These are phyloP conservation scores for Lates calcarifer DNA, from an alignment of 2,113 vertebrate genomes.

Conservation along the genomic window DNA sequence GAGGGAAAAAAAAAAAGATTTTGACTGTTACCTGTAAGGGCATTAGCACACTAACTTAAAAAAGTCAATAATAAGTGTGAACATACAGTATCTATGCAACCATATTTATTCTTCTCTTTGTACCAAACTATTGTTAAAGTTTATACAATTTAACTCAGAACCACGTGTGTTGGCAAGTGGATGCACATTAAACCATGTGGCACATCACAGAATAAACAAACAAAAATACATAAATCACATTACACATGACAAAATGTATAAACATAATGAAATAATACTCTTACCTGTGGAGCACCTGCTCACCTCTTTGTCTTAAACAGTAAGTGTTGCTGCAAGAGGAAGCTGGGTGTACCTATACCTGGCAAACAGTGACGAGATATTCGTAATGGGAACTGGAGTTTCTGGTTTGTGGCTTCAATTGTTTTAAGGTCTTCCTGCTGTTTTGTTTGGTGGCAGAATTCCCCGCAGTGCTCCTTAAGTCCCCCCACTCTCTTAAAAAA, in stretches of 20 bases:
- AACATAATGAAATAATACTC: background rate
- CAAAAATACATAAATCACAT: background rate
- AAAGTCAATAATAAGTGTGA: background rate
- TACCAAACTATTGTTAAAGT: background rate
- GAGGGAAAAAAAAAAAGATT: background rate
- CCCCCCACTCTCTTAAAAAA: background rate
- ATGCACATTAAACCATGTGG: background rate
- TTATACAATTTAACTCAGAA: background rate
- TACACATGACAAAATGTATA: background rate
- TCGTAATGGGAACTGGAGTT: slow-evolving; percentile 60
- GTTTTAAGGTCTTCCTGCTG: background rate
- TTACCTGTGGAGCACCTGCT: slow-evolving; percentile 55
- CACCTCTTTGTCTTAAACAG: background rate
- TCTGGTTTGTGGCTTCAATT: slow-evolving; percentile 48
- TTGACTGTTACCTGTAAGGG: background rate
- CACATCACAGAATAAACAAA: background rate
- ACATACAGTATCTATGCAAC: background rate
- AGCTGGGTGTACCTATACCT: background rate
- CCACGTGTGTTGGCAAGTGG: background rate
- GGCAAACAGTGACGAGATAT: background rate
- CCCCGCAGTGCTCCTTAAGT: too few species aligned
- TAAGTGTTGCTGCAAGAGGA: slow-evolving; percentile 22
- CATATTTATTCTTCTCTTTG: background rate
- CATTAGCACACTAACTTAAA: background rate
- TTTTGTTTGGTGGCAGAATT: slow-evolving; percentile 1